These are phyloP conservation scores for Choristoneura rosaceana DNA, from an alignment of 2,888 invertebrate species.

Conservation along the genomic window DNA sequence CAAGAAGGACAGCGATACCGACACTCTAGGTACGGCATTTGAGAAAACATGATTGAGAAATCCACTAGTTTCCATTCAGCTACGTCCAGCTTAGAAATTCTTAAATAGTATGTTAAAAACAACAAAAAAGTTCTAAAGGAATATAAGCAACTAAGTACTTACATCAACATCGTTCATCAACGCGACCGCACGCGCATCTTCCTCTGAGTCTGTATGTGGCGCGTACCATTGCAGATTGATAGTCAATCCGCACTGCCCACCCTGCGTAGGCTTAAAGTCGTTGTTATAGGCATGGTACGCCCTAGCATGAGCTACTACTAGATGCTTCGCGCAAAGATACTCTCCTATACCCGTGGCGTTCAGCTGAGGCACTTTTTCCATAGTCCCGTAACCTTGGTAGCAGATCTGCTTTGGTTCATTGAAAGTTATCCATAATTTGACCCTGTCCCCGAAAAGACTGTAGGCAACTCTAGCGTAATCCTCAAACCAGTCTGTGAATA, in stretches of 20 bases:
- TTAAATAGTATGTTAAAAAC: too few species aligned
- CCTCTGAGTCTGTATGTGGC: not conserved
- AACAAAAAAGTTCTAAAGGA: not conserved
- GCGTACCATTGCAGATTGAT: not conserved
- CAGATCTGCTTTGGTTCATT: constrained; percentile 70
- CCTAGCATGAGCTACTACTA: constrained; percentile 83
- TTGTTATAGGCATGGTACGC: constrained; percentile 80
- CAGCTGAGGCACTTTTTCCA: constrained; percentile 57
- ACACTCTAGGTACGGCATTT: not conserved
- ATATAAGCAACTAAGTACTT: not conserved
- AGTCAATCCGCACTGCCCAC: not conserved
- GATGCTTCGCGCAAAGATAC: constrained; percentile 83
- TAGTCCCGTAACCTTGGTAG: constrained; percentile 31
- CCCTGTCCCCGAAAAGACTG: constrained; percentile 67
- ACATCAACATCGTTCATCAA: not conserved
- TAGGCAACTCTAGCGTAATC: constrained; percentile 78
- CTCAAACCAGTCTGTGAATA: constrained; percentile 75
- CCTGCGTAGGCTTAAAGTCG: constrained; percentile 21
- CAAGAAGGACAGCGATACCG: too few species aligned
- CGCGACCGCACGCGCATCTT: not conserved
- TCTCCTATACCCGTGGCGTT: constrained; percentile 68
- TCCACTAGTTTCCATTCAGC: too few species aligned
- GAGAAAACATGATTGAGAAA: too few species aligned
- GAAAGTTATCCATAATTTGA: constrained; percentile 73
- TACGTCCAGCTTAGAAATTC: too few species aligned